Base-by-base conservation (phyloP, 2,113 vertebrate genomes). In the Poecile atricapillus region DNA sequence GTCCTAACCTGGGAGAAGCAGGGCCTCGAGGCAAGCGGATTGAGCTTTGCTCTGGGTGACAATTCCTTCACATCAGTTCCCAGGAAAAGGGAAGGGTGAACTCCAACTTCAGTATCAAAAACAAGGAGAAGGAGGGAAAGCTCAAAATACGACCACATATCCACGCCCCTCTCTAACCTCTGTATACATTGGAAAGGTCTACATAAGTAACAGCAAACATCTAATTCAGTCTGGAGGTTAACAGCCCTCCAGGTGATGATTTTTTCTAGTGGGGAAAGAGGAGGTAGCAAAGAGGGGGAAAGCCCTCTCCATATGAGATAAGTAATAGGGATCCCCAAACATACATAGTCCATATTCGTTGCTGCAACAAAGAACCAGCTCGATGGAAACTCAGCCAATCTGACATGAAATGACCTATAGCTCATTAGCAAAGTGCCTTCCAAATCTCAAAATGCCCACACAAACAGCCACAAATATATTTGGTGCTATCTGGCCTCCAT, bases 371-470 rank as follows among this genome's bases (percentile, higher is more conserved):
- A 88, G 67, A 76, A 59, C 17, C 77, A 68, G n/a, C 73, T 33
- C 9, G 5, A 85, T 23, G 58, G 89, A 95, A 96, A 73, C 65
- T 59, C 46, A 62, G 93, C 91, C 95, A 93, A 95, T 67, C 93
- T 89, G 81, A 94, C 93, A 94, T 11, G 28, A 87, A 89, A 78
- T 87, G 87, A 95, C 86, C 91, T 52, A 92, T 47, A 49, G 7
- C 91, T 70, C 91, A 89, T 90, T 68, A 94, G 24, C 60, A 91
- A 83, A 90, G 91, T 94, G 83, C 47, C 92, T 94, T 83, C 71
- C 64, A 87, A 83, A 93, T 92, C 92, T 89, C 73, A 71, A 83
- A 89, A 92, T 95, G 73, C 90, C 92, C 92, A 93, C 92, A 96
- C 63, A 92, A 90, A 89, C 82, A 94, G 90, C 95, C 87, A 93